A percentile compares a stretch with the other conserved stretches of the same genome.
These are phyloP conservation scores for Ladona fulva DNA, from an alignment of 1,140 invertebrate species.

Conservation along the genomic window DNA sequence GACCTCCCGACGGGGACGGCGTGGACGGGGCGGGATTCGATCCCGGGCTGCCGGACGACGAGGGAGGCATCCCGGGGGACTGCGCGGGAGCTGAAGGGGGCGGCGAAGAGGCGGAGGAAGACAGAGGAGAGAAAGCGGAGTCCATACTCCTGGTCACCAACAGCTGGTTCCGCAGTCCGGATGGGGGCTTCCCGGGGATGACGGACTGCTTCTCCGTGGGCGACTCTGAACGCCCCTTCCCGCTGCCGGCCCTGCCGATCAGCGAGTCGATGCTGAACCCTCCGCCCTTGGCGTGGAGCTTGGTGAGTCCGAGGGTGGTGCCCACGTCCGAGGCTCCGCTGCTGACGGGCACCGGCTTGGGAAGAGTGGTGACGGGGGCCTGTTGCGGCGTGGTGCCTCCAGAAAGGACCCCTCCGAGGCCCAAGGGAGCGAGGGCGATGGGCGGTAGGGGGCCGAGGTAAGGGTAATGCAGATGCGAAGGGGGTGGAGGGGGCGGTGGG, in stretches of 20 bases:
- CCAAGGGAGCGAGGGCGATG: slow-evolving; percentile 37
- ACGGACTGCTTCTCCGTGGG: background rate
- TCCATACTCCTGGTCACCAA: background rate
- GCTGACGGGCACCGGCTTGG: slow-evolving; percentile 2
- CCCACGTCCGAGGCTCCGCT: too few species aligned
- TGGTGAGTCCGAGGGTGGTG: background rate
- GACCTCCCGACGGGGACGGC: background rate
- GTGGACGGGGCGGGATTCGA: background rate
- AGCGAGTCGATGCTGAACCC: slow-evolving; percentile 45
- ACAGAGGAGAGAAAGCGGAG: background rate
- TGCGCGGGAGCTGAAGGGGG: background rate
- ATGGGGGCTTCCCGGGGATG: background rate
- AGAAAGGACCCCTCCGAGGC: slow-evolving; percentile 34
- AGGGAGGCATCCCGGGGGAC: background rate
- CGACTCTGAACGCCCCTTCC: background rate
- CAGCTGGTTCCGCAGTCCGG: background rate
- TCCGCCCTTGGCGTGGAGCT: slow-evolving; percentile 31
- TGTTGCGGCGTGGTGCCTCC: slow-evolving; percentile 34
- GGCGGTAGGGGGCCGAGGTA: slow-evolving; percentile 35
- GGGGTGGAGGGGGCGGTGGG: slow-evolving; percentile 34
- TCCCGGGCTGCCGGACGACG: background rate
- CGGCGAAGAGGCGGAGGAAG: background rate
- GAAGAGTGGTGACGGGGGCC: slow-evolving; percentile 21
- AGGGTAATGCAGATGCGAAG: slow-evolving; percentile 29
- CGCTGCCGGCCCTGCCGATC: slow-evolving; percentile 35